Percentiles rank a stretch among this genome's conserved stretches.
These are phyloP conservation scores for Drosophila orosa DNA, from an alignment of 1,140 invertebrate species.

Conservation along the genomic window DNA sequence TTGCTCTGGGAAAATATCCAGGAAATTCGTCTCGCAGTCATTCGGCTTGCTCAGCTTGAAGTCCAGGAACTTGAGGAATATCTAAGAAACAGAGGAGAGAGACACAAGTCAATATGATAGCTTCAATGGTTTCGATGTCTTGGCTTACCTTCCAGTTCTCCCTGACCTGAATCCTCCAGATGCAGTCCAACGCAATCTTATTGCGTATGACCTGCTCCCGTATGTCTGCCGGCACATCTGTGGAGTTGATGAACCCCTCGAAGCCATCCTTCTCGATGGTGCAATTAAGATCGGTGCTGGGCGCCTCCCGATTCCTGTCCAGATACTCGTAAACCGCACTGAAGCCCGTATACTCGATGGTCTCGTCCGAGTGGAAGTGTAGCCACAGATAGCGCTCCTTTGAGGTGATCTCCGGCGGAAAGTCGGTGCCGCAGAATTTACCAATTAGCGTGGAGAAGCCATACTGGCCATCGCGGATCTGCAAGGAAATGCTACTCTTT, in stretches of 20 bases:
- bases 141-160: conserved; percentile 89
- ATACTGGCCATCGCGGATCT: conserved; percentile 91
- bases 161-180: conserved; percentile 90
- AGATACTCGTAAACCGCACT: conserved; percentile 90
- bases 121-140: too few relatives aligned
- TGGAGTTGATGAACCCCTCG: conserved; percentile 77
- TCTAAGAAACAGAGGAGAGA: conserved; percentile 85
- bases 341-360: conserved; percentile 93
- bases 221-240: conserved; percentile 72
- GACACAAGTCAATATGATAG: too few relatives aligned
- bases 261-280: conserved; percentile 72
- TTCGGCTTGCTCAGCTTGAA: conserved; percentile 91
- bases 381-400: conserved; percentile 92
- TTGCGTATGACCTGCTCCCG: conserved; percentile 71
- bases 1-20: conserved; percentile 90
- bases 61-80: conserved; percentile 89
- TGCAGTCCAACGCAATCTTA: conserved; percentile 89
- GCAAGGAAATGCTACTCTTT: background rate
- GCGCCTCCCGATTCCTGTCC: conserved; percentile 85
- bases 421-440: conserved; percentile 90
- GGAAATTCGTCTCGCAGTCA: conserved; percentile 92
- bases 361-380: conserved; percentile 93
- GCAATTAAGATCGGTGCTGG: conserved; percentile 81
- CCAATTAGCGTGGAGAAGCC: conserved; percentile 90
- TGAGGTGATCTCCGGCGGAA: conserved; percentile 91